Conservation (phyloP, 2,888 invertebrate species). For the Orthosia cruda region DNA sequence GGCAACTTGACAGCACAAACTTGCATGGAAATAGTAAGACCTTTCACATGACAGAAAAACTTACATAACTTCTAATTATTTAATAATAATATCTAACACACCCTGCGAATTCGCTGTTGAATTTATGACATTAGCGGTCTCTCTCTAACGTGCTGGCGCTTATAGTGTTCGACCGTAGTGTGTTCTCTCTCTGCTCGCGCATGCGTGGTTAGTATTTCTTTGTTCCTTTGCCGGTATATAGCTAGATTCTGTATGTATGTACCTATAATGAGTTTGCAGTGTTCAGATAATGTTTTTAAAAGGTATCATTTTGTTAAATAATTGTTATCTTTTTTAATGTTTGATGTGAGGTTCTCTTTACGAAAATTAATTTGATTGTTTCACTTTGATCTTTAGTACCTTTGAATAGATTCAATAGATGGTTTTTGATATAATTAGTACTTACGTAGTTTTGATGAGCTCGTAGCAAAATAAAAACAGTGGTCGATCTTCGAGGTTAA, state of each 20-base stretch:
- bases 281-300: constrained; percentile 26
- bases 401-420: too few relatives aligned
- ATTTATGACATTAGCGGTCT: constrained; percentile 76
- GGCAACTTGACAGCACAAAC: not conserved
- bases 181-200: constrained; percentile 71
- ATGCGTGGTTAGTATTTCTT: constrained; percentile 73
- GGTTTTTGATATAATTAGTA: too few relatives aligned
- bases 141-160: constrained; percentile 44
- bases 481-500: too few relatives aligned
- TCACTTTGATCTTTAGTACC: too few relatives aligned
- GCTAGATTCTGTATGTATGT: constrained; percentile 3
- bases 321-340: not conserved
- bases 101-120: constrained; percentile 58
- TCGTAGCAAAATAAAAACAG: too few relatives aligned
- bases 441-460: too few relatives aligned
- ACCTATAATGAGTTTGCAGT: constrained; percentile 40
- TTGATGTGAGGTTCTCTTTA: not conserved
- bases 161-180: constrained; percentile 54
- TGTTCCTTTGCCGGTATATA: constrained; percentile 64
- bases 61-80: constrained; percentile 36
- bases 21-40: not conserved
- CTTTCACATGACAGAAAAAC: not conserved
- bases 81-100: constrained; percentile 46
- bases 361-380: not conserved
- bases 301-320: not conserved